A percentile compares a stretch with the other conserved stretches of the same genome.
phyloP scores from a whole-genome alignment of 2,888 invertebrate genomes.

The Drosophila borborema region DNA sequence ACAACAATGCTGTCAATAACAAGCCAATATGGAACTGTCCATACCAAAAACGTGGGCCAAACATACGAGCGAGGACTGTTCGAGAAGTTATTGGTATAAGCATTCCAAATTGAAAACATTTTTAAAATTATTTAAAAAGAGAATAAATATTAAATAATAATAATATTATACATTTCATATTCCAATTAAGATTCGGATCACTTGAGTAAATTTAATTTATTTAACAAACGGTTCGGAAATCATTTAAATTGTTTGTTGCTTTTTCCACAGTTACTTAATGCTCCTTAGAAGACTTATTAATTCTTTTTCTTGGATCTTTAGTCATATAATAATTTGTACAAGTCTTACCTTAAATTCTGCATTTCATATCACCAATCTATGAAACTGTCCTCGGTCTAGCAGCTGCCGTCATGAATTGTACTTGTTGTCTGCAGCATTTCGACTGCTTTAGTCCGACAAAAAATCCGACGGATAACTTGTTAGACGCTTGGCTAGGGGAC shows the following conservation, averaged over 20 bases:
- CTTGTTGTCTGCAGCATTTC: slow-evolving; percentile 29
- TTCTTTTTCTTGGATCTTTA: neutral
- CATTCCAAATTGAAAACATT: too few species aligned
- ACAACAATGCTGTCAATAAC: slow-evolving; percentile 74
- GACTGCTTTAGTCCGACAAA: slow-evolving; percentile 35
- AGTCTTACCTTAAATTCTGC: neutral
- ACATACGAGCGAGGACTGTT: slow-evolving; percentile 28
- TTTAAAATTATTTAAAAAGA: too few species aligned
- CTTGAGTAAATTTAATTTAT: neutral
- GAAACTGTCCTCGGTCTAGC: neutral
- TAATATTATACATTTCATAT: too few species aligned
- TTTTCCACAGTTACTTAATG: neutral
- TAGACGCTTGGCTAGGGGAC: slow-evolving; percentile 33
- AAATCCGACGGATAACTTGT: slow-evolving; percentile 57
- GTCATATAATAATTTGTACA: too few species aligned
- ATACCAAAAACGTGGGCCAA: slow-evolving; percentile 31
- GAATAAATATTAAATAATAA: too few species aligned
- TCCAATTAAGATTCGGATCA: neutral
- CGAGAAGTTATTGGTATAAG: neutral
- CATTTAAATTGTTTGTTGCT: neutral
- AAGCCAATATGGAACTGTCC: slow-evolving; percentile 64
- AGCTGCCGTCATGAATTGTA: slow-evolving; percentile 28
- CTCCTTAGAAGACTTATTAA: neutral
- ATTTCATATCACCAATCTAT: neutral
- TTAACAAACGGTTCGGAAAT: neutral